These are phyloP conservation scores for Liolophura sinensis DNA, from an alignment of 1,140 invertebrate species.

Conservation along the genomic window DNA sequence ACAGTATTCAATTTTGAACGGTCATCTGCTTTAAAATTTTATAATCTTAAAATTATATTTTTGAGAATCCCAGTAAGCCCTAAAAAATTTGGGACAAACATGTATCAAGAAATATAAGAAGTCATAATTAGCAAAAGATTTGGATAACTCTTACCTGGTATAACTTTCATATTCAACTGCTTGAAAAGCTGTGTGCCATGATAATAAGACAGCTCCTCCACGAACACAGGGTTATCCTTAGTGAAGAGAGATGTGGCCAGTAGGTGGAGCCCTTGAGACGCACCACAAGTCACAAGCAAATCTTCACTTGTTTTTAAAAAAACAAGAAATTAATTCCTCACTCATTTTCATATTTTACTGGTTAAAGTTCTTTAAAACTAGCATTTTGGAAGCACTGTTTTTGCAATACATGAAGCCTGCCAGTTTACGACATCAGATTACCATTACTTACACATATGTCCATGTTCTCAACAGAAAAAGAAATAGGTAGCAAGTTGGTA, in stretches of 20 bases:
- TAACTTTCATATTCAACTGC: slow-evolving; percentile 63
- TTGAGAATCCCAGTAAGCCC: slow-evolving; percentile 2
- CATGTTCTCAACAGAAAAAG: too few species aligned
- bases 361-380: not conserved
- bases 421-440: not conserved
- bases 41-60: too few species aligned
- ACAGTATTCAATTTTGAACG: too few species aligned
- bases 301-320: too few species aligned
- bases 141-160: slow-evolving; percentile 56
- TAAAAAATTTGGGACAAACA: not conserved
- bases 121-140: slow-evolving; percentile 3
- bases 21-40: too few species aligned
- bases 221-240: slow-evolving; percentile 66
- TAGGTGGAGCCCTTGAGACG: slow-evolving; percentile 67
- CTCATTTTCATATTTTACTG: not conserved
- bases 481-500: too few species aligned
- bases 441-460: too few species aligned
- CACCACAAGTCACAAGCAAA: slow-evolving; percentile 69
- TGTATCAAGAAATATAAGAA: not conserved
- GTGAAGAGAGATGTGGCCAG: slow-evolving; percentile 65
- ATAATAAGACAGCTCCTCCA: slow-evolving; percentile 73
- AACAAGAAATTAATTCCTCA: slow-evolving; percentile 23
- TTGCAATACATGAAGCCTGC: not conserved
- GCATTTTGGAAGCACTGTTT: not conserved
- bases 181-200: slow-evolving; percentile 65